A percentile compares a stretch with the other conserved stretches of the same genome.
Evolutionary conservation across 2,888 invertebrate species (phyloP).

Genomic region (Exocentrus adspersus): DNA sequence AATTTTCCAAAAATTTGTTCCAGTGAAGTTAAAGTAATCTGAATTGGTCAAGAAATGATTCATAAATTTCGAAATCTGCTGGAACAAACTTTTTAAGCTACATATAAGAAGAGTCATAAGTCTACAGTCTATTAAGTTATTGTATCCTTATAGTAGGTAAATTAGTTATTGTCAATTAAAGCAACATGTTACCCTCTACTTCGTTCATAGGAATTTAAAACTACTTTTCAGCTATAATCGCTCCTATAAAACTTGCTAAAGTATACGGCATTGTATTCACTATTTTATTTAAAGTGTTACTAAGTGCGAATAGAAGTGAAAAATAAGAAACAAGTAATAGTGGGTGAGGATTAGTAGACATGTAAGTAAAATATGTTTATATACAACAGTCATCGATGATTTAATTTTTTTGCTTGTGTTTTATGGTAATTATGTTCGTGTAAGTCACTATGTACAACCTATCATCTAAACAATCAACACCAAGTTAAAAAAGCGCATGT

Average conservation of each 20-base stretch:
- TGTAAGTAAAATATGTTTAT: constrained; percentile 14
- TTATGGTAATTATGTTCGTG: constrained; percentile 5
- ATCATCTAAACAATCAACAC: constrained; percentile 43
- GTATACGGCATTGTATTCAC: constrained; percentile 5
- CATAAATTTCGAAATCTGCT: too few relatives aligned
- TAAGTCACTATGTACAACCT: constrained; percentile 12
- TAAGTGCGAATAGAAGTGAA: constrained; percentile 9
- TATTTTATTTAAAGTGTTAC: constrained; percentile 9
- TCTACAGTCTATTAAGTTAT: too few relatives aligned
- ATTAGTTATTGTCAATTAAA: too few relatives aligned
- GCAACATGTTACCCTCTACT: not conserved
- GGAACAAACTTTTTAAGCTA: too few relatives aligned
- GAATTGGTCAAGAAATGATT: too few relatives aligned
- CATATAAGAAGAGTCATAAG: too few relatives aligned
- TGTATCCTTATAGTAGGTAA: too few relatives aligned
- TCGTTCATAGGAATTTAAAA: not conserved
- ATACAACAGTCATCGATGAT: constrained; percentile 3
- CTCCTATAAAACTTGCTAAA: not conserved
- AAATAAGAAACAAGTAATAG: not conserved
- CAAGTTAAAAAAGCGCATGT: constrained; percentile 49
- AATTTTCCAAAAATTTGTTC: too few relatives aligned
- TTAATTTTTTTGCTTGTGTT: constrained; percentile 10
- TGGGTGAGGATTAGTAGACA: constrained; percentile 1
- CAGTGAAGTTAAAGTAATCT: too few relatives aligned
- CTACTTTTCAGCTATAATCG: constrained; percentile 19